phyloP scores from a whole-genome alignment of 2,113 vertebrate species.

The Cynopterus brachyotis region DNA sequence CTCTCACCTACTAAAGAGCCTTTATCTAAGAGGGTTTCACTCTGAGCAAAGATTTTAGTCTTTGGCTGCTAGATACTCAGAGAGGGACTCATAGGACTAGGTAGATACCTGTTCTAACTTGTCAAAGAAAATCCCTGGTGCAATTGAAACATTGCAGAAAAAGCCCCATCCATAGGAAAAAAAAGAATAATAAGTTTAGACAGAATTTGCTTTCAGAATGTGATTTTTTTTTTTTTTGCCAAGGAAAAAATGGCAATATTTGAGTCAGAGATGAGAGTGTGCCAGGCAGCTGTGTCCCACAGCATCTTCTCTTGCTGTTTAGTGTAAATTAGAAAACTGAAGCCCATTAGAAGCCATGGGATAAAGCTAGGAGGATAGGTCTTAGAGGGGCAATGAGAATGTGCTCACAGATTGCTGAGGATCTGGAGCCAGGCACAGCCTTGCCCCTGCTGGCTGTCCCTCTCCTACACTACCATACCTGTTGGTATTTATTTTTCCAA shows the following conservation, averaged over 20 bases:
- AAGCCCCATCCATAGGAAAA: not conserved
- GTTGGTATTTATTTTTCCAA: slow-evolving; percentile 60
- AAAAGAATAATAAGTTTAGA: not conserved
- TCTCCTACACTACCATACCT: not conserved
- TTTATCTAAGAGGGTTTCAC: not conserved
- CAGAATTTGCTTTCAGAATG: slow-evolving; percentile 7
- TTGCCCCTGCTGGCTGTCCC: not conserved
- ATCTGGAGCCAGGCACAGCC: not conserved
- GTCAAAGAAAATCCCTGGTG: not conserved
- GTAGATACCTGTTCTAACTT: not conserved
- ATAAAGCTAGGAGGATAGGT: not conserved
- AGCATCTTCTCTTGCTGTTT: not conserved
- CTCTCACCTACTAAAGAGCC: not conserved
- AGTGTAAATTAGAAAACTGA: slow-evolving; percentile 16
- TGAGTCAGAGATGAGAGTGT: not conserved
- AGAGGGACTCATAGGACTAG: not conserved
- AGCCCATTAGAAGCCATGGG: not conserved
- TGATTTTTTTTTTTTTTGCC: not conserved
- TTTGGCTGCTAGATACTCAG: not conserved
- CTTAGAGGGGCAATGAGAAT: not conserved
- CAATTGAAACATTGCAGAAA: not conserved
- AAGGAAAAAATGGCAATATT: not conserved
- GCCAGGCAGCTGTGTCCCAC: not conserved
- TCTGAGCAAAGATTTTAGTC: not conserved
- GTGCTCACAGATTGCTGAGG: not conserved